phyloP scores from a whole-genome alignment of 2,888 invertebrate species.

The Aspidiotus destructor region DNA sequence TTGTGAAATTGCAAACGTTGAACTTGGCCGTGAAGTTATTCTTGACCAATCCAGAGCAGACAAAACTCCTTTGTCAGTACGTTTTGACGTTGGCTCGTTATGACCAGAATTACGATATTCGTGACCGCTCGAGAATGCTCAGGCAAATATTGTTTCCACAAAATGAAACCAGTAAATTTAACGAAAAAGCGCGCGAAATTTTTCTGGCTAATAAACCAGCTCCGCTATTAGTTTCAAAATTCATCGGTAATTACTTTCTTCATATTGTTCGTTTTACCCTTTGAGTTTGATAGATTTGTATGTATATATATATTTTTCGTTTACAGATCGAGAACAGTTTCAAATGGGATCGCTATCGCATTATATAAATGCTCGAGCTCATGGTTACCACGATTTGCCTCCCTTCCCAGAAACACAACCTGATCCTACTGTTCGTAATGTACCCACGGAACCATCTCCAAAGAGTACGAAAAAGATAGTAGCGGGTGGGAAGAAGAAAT shows the following conservation, averaged over 20 bases:
- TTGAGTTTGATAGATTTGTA: not conserved
- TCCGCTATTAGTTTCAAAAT: slow-evolving; percentile 75
- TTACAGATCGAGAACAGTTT: slow-evolving; percentile 67
- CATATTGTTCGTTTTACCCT: not conserved
- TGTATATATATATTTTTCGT: slow-evolving; percentile 18
- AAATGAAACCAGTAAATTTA: slow-evolving; percentile 49
- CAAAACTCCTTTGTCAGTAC: slow-evolving; percentile 78
- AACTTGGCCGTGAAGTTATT: slow-evolving; percentile 91
- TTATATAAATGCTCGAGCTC: slow-evolving; percentile 74
- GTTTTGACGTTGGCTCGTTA: slow-evolving; percentile 90
- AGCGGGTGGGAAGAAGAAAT: slow-evolving; percentile 48
- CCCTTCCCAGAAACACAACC: slow-evolving; percentile 66
- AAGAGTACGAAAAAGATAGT: slow-evolving; percentile 39
- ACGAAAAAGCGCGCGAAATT: slow-evolving; percentile 65
- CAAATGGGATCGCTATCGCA: slow-evolving; percentile 93
- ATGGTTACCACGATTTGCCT: slow-evolving; percentile 83
- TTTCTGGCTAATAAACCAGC: slow-evolving; percentile 90
- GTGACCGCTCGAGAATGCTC: slow-evolving; percentile 86
- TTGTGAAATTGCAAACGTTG: slow-evolving; percentile 88
- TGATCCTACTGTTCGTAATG: slow-evolving; percentile 67
- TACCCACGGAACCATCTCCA: slow-evolving; percentile 46
- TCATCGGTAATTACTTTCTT: slow-evolving; percentile 51
- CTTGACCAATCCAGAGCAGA: slow-evolving; percentile 77
- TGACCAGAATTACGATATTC: slow-evolving; percentile 94
- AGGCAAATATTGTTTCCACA: slow-evolving; percentile 65